Evolutionary conservation across 92 coral and sea anemone species (phyloP).

Genomic region (Umimayanthus chanpuru): DNA sequence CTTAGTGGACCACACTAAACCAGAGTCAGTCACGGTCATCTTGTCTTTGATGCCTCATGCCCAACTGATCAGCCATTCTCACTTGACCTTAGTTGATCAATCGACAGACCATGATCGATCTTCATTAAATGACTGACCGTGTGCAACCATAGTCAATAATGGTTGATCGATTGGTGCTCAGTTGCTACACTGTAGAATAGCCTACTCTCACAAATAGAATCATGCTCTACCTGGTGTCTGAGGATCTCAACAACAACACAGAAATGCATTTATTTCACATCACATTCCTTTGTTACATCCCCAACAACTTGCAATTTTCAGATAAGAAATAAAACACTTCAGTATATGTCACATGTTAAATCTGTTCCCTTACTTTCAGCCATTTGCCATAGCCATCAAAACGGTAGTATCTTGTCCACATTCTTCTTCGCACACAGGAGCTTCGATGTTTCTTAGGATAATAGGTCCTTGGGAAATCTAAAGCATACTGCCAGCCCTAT

Average conservation of each 20-base stretch:
- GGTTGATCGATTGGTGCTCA: no score
- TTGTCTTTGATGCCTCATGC: no score
- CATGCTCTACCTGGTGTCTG: not conserved
- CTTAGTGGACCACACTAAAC: no score
- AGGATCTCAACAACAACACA: no score
- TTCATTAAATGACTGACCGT: no score
- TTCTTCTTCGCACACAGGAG: constrained; percentile 88
- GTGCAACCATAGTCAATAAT: no score
- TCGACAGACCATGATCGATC: no score
- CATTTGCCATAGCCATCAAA: constrained; percentile 91
- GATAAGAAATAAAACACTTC: not conserved
- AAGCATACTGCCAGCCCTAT: constrained; percentile 99
- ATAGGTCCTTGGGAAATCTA: constrained; percentile 92
- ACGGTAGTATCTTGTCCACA: constrained; percentile 90
- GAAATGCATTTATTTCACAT: not conserved
- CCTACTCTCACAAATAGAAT: not conserved
- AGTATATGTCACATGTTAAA: not conserved
- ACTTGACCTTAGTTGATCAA: no score
- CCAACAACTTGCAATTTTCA: not conserved
- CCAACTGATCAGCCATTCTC: no score
- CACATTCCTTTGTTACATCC: not conserved
- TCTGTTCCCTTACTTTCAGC: constrained; percentile 70
- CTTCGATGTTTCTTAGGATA: constrained; percentile 56
- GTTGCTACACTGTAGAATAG: no score
- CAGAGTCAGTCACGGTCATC: no score